Evolutionary conservation across 2,888 invertebrate species (phyloP).

Genomic region (Vannuccia rotundouncinata): DNA sequence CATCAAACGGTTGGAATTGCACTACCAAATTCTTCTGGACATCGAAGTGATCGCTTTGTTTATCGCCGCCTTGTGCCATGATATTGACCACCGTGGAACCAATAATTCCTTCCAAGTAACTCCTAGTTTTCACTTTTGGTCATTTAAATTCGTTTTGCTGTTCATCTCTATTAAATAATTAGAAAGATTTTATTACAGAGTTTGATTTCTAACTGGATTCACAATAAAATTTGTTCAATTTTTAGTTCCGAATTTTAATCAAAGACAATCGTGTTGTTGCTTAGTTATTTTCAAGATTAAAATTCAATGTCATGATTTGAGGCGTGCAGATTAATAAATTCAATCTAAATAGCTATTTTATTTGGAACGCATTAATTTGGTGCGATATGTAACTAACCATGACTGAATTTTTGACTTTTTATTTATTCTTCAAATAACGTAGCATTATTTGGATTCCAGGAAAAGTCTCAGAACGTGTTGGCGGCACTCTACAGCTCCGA

Average conservation of each 20-base stretch:
- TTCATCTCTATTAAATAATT: neutral
- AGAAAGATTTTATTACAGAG: neutral
- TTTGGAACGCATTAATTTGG: too few species aligned
- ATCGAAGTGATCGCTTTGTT: slow-evolving; percentile 70
- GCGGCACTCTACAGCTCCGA: slow-evolving; percentile 76
- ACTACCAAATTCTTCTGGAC: slow-evolving; percentile 53
- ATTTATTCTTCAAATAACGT: too few species aligned
- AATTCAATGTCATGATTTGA: too few species aligned
- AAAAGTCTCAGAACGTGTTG: slow-evolving; percentile 60
- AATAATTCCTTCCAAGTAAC: slow-evolving; percentile 70
- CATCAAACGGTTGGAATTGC: slow-evolving; percentile 61
- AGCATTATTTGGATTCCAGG: slow-evolving; percentile 43
- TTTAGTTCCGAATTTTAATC: too few species aligned
- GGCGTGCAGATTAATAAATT: too few species aligned
- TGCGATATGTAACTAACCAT: too few species aligned
- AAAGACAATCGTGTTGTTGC: too few species aligned
- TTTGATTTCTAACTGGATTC: neutral
- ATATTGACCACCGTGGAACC: slow-evolving; percentile 78
- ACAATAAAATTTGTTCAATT: too few species aligned
- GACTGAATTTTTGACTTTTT: too few species aligned
- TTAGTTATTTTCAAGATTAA: too few species aligned
- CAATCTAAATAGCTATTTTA: too few species aligned
- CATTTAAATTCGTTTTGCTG: neutral
- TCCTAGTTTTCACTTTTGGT: neutral
- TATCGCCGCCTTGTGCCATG: slow-evolving; percentile 72